Evolutionary conservation across 2,113 vertebrate genomes (phyloP).

Genomic region (Platycercus adscitus): DNA sequence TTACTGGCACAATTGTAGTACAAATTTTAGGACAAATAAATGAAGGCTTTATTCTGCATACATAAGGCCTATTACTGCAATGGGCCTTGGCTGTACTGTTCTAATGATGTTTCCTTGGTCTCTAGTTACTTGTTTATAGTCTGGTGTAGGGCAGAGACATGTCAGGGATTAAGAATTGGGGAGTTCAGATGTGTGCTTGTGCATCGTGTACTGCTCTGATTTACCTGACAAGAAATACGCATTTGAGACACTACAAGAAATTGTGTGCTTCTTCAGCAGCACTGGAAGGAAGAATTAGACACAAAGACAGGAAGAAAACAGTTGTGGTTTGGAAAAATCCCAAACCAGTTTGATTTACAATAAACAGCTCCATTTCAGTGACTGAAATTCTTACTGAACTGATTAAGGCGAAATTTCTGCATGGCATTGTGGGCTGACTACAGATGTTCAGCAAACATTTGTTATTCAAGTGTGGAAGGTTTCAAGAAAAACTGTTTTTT

Average conservation of each 20-base stretch:
- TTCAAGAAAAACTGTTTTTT: background rate
- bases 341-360: background rate
- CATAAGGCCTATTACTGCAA: background rate
- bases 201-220: background rate
- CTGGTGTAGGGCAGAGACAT: background rate
- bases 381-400: background rate
- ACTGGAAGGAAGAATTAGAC: background rate
- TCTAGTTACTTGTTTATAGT: background rate
- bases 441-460: background rate
- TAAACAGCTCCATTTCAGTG: background rate
- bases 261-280: background rate
- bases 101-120: background rate
- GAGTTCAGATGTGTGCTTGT: background rate
- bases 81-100: background rate
- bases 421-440: fast-evolving
- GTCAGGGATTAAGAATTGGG: background rate
- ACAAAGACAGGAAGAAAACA: background rate
- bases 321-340: background rate
- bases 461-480: background rate
- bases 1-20: background rate
- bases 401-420: background rate
- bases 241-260: background rate
- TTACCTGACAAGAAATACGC: background rate
- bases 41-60: background rate
- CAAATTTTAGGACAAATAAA: background rate